Evolutionary conservation across 2,888 invertebrate genomes (phyloP), one percentile per base, ranked within the genome.

Genomic region (Oxytorus armatus): DNA sequence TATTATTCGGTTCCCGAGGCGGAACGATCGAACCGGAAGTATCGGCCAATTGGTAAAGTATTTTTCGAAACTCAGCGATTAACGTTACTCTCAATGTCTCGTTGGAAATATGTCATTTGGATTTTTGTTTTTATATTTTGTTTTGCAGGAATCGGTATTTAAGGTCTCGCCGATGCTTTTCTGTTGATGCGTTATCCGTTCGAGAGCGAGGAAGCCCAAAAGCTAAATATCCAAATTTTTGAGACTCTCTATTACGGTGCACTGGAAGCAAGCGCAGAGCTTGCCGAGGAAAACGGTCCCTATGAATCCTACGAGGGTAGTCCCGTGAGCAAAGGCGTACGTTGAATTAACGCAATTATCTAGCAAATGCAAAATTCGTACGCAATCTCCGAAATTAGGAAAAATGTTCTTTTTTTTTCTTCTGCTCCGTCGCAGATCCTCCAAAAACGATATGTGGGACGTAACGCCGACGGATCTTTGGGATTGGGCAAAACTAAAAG

Each of bases 171-270:
- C 0, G 99, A 99, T 93, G 95, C 99, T 10, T 98, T 99, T 92
- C 96, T 99, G 81, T 92, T 98, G 57, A 96, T 99, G 97, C 94
- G 98, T 59, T 94, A 95, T 91, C 97, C 99, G 0, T 99, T 98
- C 91, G 99, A 98, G 89, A 97, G 97, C 89, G 94, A 95, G 68
- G 94, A 96, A 88, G 98, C 99, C 0, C 94, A 95, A 77, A 93
- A 95, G 85, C 93, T 99, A 21, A 99, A 99, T 92, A 96, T 95
- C 85, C 96, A 98, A 90, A 98, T 99, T 85, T 99, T 99, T 92
- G 99, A 99, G 93, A 99, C 99, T 0, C 95, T 99, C 84, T 99
- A 99, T 91, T 98, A 96, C 92, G 98, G 97, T n/a, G 98, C 99
- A 0, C 92, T 99, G 80, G 98, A 99, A 92, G 97, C 98, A 0